Evolutionary conservation across 2,888 invertebrate genomes (phyloP).

Genomic region (Clunio marinus): DNA sequence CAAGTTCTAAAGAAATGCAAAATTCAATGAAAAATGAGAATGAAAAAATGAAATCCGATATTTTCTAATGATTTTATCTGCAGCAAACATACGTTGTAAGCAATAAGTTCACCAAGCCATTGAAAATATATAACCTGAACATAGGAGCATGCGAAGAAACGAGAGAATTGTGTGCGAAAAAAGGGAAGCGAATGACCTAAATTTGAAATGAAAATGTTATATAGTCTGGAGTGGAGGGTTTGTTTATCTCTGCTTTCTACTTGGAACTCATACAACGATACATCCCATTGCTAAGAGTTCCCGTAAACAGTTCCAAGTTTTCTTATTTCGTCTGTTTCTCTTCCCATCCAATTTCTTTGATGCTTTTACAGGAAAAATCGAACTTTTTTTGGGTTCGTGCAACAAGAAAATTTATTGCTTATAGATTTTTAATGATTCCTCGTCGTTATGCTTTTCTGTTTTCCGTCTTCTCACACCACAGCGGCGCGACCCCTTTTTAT

Average conservation of each 20-base stretch:
- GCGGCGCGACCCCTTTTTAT: neutral
- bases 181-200: constrained; percentile 36
- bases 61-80: no score
- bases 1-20: no score
- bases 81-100: no score
- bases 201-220: constrained; percentile 33
- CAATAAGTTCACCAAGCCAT: no score
- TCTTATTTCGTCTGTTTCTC: no score
- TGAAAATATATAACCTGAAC: neutral
- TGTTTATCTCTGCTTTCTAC: neutral
- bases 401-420: neutral
- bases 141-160: neutral
- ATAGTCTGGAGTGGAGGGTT: constrained; percentile 27
- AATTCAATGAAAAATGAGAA: no score
- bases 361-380: neutral
- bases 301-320: neutral
- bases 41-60: no score
- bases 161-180: neutral
- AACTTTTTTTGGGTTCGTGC: neutral
- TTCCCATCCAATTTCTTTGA: no score
- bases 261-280: neutral
- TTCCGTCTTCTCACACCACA: neutral
- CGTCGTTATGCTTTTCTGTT: neutral
- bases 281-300: neutral
- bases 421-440: neutral